Evolutionary conservation across 2,113 vertebrate species (phyloP).

Genomic region (Sciurus niger): DNA sequence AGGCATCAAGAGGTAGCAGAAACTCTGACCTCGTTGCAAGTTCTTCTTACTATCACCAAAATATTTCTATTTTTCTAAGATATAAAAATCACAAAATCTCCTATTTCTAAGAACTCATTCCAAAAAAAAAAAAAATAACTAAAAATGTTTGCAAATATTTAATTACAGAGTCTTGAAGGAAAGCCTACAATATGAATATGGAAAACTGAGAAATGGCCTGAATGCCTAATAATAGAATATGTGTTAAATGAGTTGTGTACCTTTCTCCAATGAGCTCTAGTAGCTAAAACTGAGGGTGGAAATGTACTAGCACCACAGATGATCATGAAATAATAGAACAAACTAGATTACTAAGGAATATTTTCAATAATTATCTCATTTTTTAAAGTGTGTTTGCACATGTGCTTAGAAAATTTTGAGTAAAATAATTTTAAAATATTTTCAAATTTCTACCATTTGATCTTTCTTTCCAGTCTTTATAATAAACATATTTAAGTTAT

Average conservation of each 20-base stretch:
- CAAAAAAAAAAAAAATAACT: conserved; percentile 39
- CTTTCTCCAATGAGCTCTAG: background rate
- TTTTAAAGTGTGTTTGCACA: conserved; percentile 26
- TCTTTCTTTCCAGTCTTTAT: conserved; percentile 51
- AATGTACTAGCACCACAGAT: background rate
- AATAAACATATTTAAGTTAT: conserved; percentile 21
- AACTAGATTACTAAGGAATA: background rate
- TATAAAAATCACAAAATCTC: conserved; percentile 1
- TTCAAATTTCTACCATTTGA: background rate
- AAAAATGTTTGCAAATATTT: conserved; percentile 1
- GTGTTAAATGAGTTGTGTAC: background rate
- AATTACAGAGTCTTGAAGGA: conserved; percentile 5
- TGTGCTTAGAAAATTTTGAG: background rate
- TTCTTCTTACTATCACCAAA: background rate
- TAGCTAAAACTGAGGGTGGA: background rate
- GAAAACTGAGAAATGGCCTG: background rate
- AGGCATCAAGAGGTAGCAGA: background rate
- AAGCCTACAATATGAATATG: conserved; percentile 4
- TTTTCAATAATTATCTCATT: background rate
- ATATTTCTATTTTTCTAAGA: background rate
- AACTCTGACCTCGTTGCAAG: background rate
- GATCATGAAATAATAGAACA: background rate
- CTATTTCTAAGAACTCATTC: background rate
- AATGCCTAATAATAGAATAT: background rate
- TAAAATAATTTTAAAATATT: background rate